Evolutionary conservation across 2,888 invertebrate genomes (phyloP).

Genomic region (Oscheius sp.): DNA sequence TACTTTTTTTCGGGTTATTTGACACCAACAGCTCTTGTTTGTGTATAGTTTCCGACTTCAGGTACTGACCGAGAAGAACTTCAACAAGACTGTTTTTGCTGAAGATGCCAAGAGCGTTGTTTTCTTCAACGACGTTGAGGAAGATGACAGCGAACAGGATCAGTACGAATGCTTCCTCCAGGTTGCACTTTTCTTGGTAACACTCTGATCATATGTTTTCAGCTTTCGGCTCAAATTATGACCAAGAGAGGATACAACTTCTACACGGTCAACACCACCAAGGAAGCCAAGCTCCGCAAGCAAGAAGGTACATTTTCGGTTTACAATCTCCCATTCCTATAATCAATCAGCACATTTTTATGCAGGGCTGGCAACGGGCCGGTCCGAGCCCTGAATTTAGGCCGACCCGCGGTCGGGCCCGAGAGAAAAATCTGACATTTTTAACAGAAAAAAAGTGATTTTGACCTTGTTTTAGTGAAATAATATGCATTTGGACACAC

Average conservation of each 20-base stretch:
- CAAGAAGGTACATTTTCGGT: slow-evolving; percentile 66
- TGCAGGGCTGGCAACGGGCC: too few species aligned
- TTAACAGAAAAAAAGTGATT: too few species aligned
- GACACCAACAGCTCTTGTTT: slow-evolving; percentile 1
- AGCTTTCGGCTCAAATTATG: slow-evolving; percentile 74
- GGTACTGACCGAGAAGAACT: slow-evolving; percentile 72
- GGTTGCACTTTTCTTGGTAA: slow-evolving; percentile 46
- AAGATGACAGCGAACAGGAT: slow-evolving; percentile 72
- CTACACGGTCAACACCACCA: slow-evolving; percentile 73
- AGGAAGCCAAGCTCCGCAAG: slow-evolving; percentile 67
- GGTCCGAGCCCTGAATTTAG: too few species aligned
- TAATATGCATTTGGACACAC: too few species aligned
- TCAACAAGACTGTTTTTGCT: slow-evolving; percentile 73
- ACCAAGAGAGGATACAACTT: slow-evolving; percentile 73
- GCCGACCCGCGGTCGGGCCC: too few species aligned
- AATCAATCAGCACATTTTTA: not conserved
- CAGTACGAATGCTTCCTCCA: slow-evolving; percentile 74
- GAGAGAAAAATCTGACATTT: too few species aligned
- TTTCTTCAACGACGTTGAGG: slow-evolving; percentile 73
- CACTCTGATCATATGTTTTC: slow-evolving; percentile 9
- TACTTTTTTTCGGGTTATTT: slow-evolving; percentile 10
- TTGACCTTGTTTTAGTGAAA: too few species aligned
- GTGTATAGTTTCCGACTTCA: slow-evolving; percentile 33
- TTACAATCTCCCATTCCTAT: not conserved
- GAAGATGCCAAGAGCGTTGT: slow-evolving; percentile 73